Conservation (phyloP, 2,888 invertebrate species). For the Trichopria drosophilae region DNA sequence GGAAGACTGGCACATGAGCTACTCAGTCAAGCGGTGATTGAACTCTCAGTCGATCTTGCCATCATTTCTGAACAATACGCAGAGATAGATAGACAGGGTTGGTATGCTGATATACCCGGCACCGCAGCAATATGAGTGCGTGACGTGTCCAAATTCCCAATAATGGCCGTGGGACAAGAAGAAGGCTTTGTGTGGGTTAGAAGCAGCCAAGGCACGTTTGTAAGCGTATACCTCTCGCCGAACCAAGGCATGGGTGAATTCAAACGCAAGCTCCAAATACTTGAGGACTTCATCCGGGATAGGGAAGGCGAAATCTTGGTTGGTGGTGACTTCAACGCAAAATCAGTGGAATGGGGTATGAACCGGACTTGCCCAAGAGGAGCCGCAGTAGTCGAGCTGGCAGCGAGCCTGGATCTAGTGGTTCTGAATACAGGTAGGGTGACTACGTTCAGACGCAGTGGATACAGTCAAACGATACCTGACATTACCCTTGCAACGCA, state of each 20-base stretch:
- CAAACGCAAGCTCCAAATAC: too few species aligned
- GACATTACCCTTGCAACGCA: too few species aligned
- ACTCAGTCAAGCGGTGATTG: too few species aligned
- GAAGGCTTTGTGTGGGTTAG: constrained; percentile 11
- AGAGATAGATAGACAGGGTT: too few species aligned
- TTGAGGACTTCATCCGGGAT: neutral
- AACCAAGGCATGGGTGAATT: neutral
- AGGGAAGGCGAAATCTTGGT: neutral
- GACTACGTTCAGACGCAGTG: neutral
- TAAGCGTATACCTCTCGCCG: too few species aligned
- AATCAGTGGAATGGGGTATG: constrained; percentile 4
- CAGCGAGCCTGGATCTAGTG: constrained; percentile 8
- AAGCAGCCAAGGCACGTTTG: neutral
- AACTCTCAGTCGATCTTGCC: too few species aligned
- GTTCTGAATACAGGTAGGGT: constrained; percentile 2
- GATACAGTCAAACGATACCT: too few species aligned
- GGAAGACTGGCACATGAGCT: too few species aligned
- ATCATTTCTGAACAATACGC: too few species aligned
- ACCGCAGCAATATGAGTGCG: too few species aligned
- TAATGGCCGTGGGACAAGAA: too few species aligned
- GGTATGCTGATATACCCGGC: too few species aligned
- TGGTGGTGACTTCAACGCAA: constrained; percentile 17
- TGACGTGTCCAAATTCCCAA: neutral
- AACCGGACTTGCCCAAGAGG: constrained; percentile 2
- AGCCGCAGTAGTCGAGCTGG: constrained; percentile 2